Base-by-base conservation (phyloP, 2,888 invertebrate species). In the Epicampocera succincta region DNA sequence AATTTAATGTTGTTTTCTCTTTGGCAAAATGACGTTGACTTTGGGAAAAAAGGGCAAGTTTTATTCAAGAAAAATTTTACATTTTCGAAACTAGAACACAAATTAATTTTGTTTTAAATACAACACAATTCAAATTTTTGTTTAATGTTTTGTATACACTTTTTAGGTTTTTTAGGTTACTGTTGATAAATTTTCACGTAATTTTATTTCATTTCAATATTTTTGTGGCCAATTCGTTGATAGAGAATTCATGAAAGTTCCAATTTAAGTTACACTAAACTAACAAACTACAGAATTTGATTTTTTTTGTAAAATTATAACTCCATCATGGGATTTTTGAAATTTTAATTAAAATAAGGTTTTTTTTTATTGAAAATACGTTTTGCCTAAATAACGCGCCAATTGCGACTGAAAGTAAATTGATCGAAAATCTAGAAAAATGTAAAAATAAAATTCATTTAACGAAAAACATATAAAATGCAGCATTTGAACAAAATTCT, bases 371-470 rank as follows among this genome's bases (percentile, higher is more conserved):
- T 33, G 3, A 33, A 42, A 56, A 44, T 63, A 83, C 83, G 77
- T 77, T 73, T 56, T 12, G 33, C 60, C 83, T 54, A 66, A 80
- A 77, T 65, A 76, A 85, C 83, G 83, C 86, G 83, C 84, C 80
- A 78, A 85, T 85, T 88, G 87, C 87, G 88, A 88, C 88, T 88
- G 33, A 81, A 82, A 74, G 8, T 33, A 4, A 33, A 58, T 21
- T 63, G 33, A 69, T 74, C 29, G 54, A 21, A 65, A 50, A 61
- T 69, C 46, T 42, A 65, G 52, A 71, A 71, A 66, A 71, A 13
- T 63, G 19, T 50, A 50, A 56, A 54, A 63, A 44, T 63, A 71
- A 80, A 61, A 65, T 63, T 42, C 69, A 56, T 54, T 40, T 15
- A 29, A 54, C 46, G 50, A 81, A 52, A 63, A 44, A 8, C 60